phyloP scores from a whole-genome alignment of 2,797 vertebrate species.

The Pangasius djambal region DNA sequence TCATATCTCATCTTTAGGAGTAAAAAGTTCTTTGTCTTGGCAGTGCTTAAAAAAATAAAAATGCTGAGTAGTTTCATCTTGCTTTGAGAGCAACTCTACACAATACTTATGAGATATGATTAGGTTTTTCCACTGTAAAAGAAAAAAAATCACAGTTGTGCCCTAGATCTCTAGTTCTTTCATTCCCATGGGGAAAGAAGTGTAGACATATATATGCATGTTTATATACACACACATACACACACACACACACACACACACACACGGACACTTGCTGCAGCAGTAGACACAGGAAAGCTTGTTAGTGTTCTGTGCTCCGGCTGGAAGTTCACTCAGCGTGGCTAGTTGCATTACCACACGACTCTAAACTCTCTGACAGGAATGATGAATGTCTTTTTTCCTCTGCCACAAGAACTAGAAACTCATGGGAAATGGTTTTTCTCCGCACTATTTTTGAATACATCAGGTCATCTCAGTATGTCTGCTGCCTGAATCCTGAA shows the following conservation, averaged over 20 bases:
- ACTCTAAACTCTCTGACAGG: constrained; percentile 50
- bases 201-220: background rate
- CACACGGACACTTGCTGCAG: constrained; percentile 1
- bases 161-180: background rate
- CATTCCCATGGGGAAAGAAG: background rate
- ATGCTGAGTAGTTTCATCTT: background rate
- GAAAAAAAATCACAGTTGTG: background rate
- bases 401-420: constrained; percentile 45
- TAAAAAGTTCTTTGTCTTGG: background rate
- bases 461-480: constrained; percentile 20
- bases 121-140: background rate
- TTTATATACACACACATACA: background rate
- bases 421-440: constrained; percentile 13
- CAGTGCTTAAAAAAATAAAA: background rate
- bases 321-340: constrained; percentile 60
- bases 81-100: background rate
- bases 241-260: background rate
- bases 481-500: constrained; percentile 25
- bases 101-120: background rate
- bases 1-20: background rate
- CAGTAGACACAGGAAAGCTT: constrained; percentile 53
- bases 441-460: background rate
- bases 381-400: constrained; percentile 63
- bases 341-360: constrained; percentile 58
- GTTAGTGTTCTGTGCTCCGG: constrained; percentile 45